Evolutionary conservation across 2,797 vertebrate genomes (phyloP).

Genomic region (Mastacembelus armatus): DNA sequence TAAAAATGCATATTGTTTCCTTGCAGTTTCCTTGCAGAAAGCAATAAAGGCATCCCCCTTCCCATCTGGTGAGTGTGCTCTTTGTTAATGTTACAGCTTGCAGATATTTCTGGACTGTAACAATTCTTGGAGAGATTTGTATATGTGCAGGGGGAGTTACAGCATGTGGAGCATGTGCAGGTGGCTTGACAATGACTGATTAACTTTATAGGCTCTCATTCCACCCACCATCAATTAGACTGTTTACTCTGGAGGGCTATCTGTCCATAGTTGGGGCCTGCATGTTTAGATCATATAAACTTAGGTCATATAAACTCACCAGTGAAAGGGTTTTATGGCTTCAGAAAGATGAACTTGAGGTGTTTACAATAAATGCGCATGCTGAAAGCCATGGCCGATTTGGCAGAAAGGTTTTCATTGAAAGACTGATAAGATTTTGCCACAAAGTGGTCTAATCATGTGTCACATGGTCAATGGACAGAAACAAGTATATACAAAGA

Average conservation of each 20-base stretch:
- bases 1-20: too few relatives aligned
- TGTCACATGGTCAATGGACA: background rate
- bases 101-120: slow-evolving; percentile 14
- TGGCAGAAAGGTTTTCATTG: background rate
- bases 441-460: background rate
- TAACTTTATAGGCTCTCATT: slow-evolving; percentile 26
- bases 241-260: slow-evolving; percentile 49
- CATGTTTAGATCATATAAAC: slow-evolving; percentile 45
- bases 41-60: background rate
- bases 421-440: background rate
- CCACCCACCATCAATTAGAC: slow-evolving; percentile 33
- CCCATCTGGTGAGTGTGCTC: background rate
- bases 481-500: background rate
- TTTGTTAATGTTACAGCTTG: slow-evolving; percentile 27
- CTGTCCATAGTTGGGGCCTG: slow-evolving; percentile 10
- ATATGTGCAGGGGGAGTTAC: slow-evolving; percentile 12
- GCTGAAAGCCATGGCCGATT: background rate
- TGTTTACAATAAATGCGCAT: slow-evolving; percentile 15
- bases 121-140: slow-evolving; percentile 4
- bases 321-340: slow-evolving; percentile 33
- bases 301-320: slow-evolving; percentile 32
- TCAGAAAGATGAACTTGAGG: slow-evolving; percentile 18
- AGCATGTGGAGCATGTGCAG: slow-evolving; percentile 33
- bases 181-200: slow-evolving; percentile 41
- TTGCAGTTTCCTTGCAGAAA: slow-evolving; percentile 6